A percentile compares a stretch with the other conserved stretches of the same genome.
These are phyloP conservation scores for Prosopocoilus inquinatus DNA, from an alignment of 2,888 invertebrate species.

Conservation along the genomic window DNA sequence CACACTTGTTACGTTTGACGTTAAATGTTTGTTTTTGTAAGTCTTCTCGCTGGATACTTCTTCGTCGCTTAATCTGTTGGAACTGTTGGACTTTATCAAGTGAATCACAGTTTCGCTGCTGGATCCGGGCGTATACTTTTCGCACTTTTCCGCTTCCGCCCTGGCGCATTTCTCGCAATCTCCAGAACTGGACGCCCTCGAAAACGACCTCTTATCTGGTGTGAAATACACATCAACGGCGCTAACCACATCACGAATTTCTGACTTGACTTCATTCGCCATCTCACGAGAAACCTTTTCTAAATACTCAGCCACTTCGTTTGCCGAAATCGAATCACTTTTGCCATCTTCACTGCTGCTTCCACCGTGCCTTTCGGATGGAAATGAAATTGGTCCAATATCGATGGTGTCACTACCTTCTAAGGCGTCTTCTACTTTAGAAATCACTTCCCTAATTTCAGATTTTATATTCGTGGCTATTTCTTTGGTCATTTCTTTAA, in stretches of 20 bases:
- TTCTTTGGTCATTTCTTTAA: conserved; percentile 75
- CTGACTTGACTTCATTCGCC: conserved; percentile 76
- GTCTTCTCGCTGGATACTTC: conserved; percentile 47
- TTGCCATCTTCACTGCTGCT: conserved; percentile 61
- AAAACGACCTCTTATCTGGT: conserved; percentile 43
- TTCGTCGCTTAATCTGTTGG: conserved; percentile 60
- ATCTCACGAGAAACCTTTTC: conserved; percentile 77
- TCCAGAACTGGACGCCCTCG: conserved; percentile 40
- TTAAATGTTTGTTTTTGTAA: conserved; percentile 57
- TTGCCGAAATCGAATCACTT: conserved; percentile 70
- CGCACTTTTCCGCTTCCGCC: conserved; percentile 29
- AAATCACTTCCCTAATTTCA: conserved; percentile 77
- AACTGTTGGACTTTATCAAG: conserved; percentile 54
- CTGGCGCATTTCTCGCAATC: conserved; percentile 36
- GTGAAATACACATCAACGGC: conserved; percentile 64
- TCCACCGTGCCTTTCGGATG: conserved; percentile 42
- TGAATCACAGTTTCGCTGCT: conserved; percentile 45
- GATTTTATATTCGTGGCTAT: conserved; percentile 79
- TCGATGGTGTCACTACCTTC: conserved; percentile 66
- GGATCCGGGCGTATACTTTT: conserved; percentile 42
- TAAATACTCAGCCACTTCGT: conserved; percentile 73
- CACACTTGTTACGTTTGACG: conserved; percentile 67
- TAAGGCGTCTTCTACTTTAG: conserved; percentile 74
- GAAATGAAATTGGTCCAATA: conserved; percentile 41
- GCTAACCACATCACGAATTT: conserved; percentile 71